Evolutionary conservation across 2,888 invertebrate species (phyloP), one percentile per base, ranked within the genome.

Genomic region (Perizoma affinitatum): DNA sequence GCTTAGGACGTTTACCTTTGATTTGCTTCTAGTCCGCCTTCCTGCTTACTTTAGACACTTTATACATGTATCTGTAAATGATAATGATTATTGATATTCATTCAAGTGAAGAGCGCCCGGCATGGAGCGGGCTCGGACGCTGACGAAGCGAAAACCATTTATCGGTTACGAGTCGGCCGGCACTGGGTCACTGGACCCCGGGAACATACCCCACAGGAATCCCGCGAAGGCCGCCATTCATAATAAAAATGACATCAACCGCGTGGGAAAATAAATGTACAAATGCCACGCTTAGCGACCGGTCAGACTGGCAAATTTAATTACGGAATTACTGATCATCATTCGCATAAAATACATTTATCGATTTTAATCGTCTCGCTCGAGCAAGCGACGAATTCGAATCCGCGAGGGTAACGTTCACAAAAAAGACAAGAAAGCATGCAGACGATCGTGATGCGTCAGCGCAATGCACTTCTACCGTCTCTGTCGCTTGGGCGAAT

Each of bases 171-270:
- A 82, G 82, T 67, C 61, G 79, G 71, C 68, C 73, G 79, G 78
- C 82, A 84, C 79, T 87, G 86, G 90, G 89, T 89, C 89, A 88
- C 79, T 84, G 84, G 86, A 84, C 80, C 80, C 75, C 70, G 68
- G 63, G 75, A 70, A 53, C 56, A 54, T 56, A 58, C 61, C 65
- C 22, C 61, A 58, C 61, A 65, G 80, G 73, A 79, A 81, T 80
- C 80, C 77, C 78, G 72, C 77, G 80, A 83, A 83, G 78, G 77
- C 78, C 82, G 74, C 80, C 84, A 82, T 82, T 86, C 84, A 87
- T 87, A 87, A 89, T 88, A 86, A 87, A 88, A 87, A 87, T 86
- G 88, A 90, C 88, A 89, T 90, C 87, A 90, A 88, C 85, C 82
- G 85, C 90, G 90, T 90, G 90, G 88, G 90, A 91, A 90, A 86